A percentile compares a stretch with the other conserved stretches of the same genome.
These are phyloP conservation scores for Amphimedon queenslandica DNA, from an alignment of 37 sponge, comb jelly and placozoan genomes.

Conservation along the genomic window DNA sequence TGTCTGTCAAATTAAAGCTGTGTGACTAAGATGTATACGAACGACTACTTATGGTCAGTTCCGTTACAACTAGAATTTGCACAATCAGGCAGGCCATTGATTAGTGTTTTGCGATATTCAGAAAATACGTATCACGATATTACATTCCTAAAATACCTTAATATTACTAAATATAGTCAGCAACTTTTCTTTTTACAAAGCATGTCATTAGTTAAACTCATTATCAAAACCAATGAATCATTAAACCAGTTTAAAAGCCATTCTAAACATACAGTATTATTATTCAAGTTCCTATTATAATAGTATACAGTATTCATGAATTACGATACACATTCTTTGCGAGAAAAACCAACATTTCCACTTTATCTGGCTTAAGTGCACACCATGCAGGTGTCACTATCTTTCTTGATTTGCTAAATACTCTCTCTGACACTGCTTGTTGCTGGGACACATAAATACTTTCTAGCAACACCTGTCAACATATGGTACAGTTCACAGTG, in stretches of 20 bases:
- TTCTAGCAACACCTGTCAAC: slow-evolving; percentile 11
- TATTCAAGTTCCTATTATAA: no score
- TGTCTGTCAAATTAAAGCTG: slow-evolving; percentile 53
- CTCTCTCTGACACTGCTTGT: slow-evolving; percentile 17
- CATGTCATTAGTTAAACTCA: no score
- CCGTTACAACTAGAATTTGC: slow-evolving; percentile 19
- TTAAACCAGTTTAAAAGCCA: no score
- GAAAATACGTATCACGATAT: no score
- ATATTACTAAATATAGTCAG: no score
- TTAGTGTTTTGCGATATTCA: no score
- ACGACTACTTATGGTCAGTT: slow-evolving; percentile 26
- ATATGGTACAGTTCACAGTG: not conserved
- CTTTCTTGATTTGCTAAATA: slow-evolving; percentile 10
- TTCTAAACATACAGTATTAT: no score
- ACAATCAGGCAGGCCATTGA: slow-evolving; percentile 10
- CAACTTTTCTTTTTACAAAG: no score
- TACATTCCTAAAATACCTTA: no score
- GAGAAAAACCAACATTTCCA: slow-evolving; percentile 20
- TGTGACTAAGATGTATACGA: slow-evolving; percentile 47
- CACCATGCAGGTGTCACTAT: not conserved
- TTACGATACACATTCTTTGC: slow-evolving; percentile 24
- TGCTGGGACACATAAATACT: slow-evolving; percentile 15
- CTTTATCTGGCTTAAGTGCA: slow-evolving; percentile 12
- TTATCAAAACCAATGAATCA: no score
- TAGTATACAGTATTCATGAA: no score